Evolutionary conservation across 2,113 vertebrate species (phyloP).

Genomic region (Crypturellus undulatus): DNA sequence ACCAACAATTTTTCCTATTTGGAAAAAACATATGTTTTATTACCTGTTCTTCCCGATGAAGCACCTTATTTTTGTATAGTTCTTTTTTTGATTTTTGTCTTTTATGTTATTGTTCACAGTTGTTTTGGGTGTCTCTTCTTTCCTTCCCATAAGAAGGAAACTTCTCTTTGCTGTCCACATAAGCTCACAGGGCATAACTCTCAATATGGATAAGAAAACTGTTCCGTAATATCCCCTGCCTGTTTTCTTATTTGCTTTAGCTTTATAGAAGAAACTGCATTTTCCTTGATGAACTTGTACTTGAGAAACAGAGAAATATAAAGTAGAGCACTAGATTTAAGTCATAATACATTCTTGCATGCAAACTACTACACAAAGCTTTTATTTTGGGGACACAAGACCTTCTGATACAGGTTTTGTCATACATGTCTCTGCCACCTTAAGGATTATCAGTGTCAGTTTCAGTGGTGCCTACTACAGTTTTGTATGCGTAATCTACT

Average conservation of each 20-base stretch:
- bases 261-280: neutral
- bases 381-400: neutral
- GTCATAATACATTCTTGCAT: neutral
- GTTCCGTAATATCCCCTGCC: neutral
- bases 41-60: neutral
- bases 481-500: rapidly evolving
- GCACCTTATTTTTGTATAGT: too few relatives aligned
- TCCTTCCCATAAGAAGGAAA: neutral
- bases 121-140: neutral
- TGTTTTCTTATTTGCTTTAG: neutral
- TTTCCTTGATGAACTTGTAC: neutral
- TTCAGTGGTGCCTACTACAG: rapidly evolving
- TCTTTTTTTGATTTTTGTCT: neutral
- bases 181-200: neutral
- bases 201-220: neutral
- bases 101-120: neutral
- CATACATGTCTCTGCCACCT: rapidly evolving
- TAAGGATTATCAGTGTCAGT: neutral
- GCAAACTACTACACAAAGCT: neutral
- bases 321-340: neutral
- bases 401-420: neutral
- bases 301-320: neutral
- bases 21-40: neutral
- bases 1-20: neutral
- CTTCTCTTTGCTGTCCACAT: neutral